Base-by-base conservation (phyloP, 2,888 invertebrate species). In the Opisthograptis luteolata region DNA sequence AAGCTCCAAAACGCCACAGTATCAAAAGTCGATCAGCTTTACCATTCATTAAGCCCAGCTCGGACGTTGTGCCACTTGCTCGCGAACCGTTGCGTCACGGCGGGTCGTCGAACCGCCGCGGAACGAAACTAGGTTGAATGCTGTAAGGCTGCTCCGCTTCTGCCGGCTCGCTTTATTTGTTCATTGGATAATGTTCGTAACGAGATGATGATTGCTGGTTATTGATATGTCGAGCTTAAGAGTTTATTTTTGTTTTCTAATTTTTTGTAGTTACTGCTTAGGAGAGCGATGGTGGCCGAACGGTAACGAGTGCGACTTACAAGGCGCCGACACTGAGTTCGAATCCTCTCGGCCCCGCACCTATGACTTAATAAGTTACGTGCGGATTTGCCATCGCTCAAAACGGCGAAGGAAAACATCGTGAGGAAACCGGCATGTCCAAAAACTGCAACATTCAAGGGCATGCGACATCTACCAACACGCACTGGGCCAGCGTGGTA, bases 51-150 rank as follows among this genome's bases (percentile, higher is more conserved):
- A 13, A 13, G 20, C 12, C n/a, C 15, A 15, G 9, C 65, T 60
- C 68, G 72, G 64, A 36, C 68, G 58, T 68, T 64, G 73, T 66
- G 59, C 79, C 51, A 80, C 76, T 77, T 81, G 72, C 59, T 59
- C 70, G 58, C 39, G 44, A 10, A 12, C 46, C 66, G 70, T 79
- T 80, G 67, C 81, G 72, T 79, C 79, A 79, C 62, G 45, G 58
- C 47, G 63, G 73, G 73, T 68, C 70, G 65, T 64, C 71, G 75
- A 79, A 73, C 73, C 60, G 48, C 60, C 60, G n/a, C 39, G 55
- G 60, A 28, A 9, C 28, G 37, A 34, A 47, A 40, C 27, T 35
- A 22, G 40, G 40, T 47, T 34, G 35, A 40, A 30, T 35, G 35
- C 24, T 34, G 42, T 34, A 43, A 43, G 32, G 35, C 43, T 28